Percentiles rank a stretch among this genome's conserved stretches.
phyloP scores from a whole-genome alignment of 92 coral and sea anemone species.

The Paramuricea clavata region DNA sequence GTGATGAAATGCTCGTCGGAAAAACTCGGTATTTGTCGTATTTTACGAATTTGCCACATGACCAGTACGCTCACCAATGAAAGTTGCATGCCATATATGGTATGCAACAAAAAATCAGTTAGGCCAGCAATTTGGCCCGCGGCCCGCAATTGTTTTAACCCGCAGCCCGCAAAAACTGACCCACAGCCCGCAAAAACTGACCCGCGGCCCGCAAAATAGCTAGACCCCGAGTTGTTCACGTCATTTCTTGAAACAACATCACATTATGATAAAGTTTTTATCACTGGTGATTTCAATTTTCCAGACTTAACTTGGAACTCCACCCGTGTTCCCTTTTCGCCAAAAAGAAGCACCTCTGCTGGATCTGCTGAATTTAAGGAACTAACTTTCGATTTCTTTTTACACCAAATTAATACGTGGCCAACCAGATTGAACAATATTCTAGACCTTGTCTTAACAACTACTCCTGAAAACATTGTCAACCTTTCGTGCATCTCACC shows the following conservation, averaged over 20 bases:
- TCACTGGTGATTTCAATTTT: conserved; percentile 60
- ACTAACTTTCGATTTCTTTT: conserved; percentile 47
- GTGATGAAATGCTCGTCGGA: too few relatives aligned
- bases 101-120: too few relatives aligned
- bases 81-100: too few relatives aligned
- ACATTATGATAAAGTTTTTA: conserved; percentile 46
- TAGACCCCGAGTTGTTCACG: too few relatives aligned
- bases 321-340: neutral
- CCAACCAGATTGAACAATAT: conserved; percentile 57
- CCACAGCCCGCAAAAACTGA: too few relatives aligned
- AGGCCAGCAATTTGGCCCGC: too few relatives aligned
- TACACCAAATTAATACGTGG: conserved; percentile 52
- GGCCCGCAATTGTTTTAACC: too few relatives aligned
- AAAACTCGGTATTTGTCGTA: too few relatives aligned
- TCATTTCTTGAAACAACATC: conserved; percentile 53
- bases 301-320: conserved; percentile 38
- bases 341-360: neutral
- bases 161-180: too few relatives aligned
- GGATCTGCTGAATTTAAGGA: conserved; percentile 36
- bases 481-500: conserved; percentile 30
- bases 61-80: too few relatives aligned
- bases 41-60: too few relatives aligned
- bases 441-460: conserved; percentile 58
- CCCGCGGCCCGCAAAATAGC: too few relatives aligned
- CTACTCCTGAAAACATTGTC: conserved; percentile 34